Base-by-base conservation (phyloP, 2,888 invertebrate species). In the Mellilla xanthometata region DNA sequence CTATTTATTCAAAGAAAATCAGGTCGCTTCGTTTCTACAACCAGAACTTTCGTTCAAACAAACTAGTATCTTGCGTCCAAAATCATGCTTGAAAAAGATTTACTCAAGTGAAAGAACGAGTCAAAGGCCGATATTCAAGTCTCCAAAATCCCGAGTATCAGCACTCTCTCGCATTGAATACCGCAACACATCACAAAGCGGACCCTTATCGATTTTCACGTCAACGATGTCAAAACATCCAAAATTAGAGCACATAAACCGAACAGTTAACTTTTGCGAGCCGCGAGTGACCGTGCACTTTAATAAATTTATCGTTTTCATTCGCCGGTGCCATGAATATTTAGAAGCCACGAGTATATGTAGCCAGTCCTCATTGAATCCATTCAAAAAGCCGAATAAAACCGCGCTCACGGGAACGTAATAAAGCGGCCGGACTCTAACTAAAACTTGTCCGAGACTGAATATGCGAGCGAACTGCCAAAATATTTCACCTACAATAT, bases 271-370 rank as follows among this genome's bases (percentile, higher is more conserved):
- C 57, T 71, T 75, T 70, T 65, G 64, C 55, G 66, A 63, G 49
- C 34, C 46, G 31, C 49, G 41, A 34, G 30, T 39, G 41, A 34
- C 49, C 58, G 54, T 49, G 54, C 57, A 59, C 55, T 54, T 65
- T 58, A 45, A 49, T 43, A 43, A 49, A 43, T 49, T 49, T 49
- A 43, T 43, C 35, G 39, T 26, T 32, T 39, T 35, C 39, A 43
- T 49, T 70, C 63, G 60, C 55, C 51, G 54, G 54, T 54, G 39
- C 63, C 68, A 79, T 81, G 78, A 79, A 81, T 81, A 81, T 80
- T 80, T 74, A 77, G 68, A 63, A 62, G 65, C 65, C 65, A 65
- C n/a, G n/a, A n/a, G n/a, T 74, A 67, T 62, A 67, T 61, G 62
- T 60, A 68, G 66, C 46, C 56, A 53, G 51, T 43, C 52, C 55